Evolutionary conservation across 2,797 vertebrate species (phyloP), one percentile per base, ranked within the genome.

Genomic region (Serranus cabrilla): DNA sequence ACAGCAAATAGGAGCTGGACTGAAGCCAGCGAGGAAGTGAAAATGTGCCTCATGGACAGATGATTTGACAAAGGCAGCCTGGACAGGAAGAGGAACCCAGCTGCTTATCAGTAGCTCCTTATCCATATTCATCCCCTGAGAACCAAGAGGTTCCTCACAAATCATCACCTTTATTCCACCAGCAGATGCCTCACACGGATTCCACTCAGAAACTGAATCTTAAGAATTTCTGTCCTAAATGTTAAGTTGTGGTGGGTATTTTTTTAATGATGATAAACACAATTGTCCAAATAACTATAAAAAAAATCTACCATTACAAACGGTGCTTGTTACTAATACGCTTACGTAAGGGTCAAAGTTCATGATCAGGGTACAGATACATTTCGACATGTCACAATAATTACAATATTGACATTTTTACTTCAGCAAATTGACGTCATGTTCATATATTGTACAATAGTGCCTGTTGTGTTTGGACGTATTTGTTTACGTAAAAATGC

Each of bases 41-140:
- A 85, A 91, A 92, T 89, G 80, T 83, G 90, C 88, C 84, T 91
- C 79, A 85, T 87, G 57, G 86, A 92, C 85, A 86, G 83, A 87
- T 87, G 84, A 90, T 85, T 89, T 88, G 91, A 89, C 90, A 82
- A 55, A 82, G 62, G 63, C 65, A 74, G 65, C 76, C 69, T 49
- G 67, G 73, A 89, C 91, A 94, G 93, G 94, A 94, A 93, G 82
- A 84, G 90, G 80, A 89, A 84, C 83, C 83, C 83, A 93, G 91
- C 92, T 94, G 93, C 88, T 95, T 94, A 94, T 95, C 93, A 90
- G 91, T 68, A 76, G 85, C 86, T 91, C 63, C 85, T 90, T 89
- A 80, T 76, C 77, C 82, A 81, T 82, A 84, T 81, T 61, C 42
- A 20, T 88, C 87, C 86, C 76, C 39, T 60, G 88, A 84, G 90